Evolutionary conservation across 53 echinoderm and acorn worm species (phyloP).

Genomic region (Holothuria leucospilota): DNA sequence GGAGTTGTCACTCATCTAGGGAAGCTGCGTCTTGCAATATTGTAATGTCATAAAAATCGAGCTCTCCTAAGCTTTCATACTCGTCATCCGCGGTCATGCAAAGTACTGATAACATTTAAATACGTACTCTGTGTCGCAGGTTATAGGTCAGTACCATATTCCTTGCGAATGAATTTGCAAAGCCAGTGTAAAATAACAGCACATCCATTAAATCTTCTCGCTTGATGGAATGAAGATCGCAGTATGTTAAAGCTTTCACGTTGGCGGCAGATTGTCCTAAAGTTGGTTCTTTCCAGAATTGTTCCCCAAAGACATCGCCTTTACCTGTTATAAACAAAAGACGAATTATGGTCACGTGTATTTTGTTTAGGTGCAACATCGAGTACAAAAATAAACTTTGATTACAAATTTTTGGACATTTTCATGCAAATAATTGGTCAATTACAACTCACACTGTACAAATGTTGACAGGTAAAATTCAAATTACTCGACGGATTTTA

Average conservation of each 20-base stretch:
- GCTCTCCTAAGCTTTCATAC: too few species aligned
- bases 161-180: slow-evolving; percentile 90
- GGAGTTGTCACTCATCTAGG: too few species aligned
- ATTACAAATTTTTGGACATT: neutral
- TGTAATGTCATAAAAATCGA: too few species aligned
- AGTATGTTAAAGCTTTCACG: slow-evolving; percentile 94
- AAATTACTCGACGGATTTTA: too few species aligned
- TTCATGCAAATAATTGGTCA: neutral
- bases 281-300: slow-evolving; percentile 84
- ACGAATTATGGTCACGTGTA: too few species aligned
- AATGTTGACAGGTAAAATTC: too few species aligned
- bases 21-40: too few species aligned
- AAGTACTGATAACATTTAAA: too few species aligned
- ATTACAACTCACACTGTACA: too few species aligned
- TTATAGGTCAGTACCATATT: slow-evolving; percentile 99
- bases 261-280: slow-evolving; percentile 96
- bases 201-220: slow-evolving; percentile 94
- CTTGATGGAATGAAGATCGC: slow-evolving; percentile 95
- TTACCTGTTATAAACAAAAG: slow-evolving; percentile 65
- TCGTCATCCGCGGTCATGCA: too few species aligned
- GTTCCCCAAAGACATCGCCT: slow-evolving; percentile 95
- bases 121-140: slow-evolving; percentile 86
- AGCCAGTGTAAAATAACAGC: slow-evolving; percentile 88
- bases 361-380: too few species aligned
- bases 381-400: neutral